Conservation (phyloP, 2,888 invertebrate species). For the Allygus modestus region DNA sequence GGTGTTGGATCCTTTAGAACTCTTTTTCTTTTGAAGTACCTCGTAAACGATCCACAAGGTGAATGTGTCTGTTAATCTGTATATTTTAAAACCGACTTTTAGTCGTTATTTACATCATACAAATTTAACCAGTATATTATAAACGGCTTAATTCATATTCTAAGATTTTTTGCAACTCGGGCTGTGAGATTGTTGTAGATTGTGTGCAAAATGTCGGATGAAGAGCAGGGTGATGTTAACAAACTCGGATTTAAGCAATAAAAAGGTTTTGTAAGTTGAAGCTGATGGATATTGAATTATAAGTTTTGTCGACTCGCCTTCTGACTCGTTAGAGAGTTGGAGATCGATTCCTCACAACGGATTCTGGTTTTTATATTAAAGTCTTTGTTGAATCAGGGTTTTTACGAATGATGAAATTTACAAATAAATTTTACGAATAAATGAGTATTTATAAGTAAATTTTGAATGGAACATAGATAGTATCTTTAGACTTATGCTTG, state of each 20-base stretch:
- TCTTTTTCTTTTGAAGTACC: background rate
- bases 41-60: background rate
- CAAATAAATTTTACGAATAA: background rate
- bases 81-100: background rate
- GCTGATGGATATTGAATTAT: background rate
- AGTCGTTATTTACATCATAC: background rate
- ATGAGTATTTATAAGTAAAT: constrained; percentile 3
- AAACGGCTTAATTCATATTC: constrained; percentile 29
- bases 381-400: background rate
- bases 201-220: constrained; percentile 4
- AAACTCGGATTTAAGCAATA: constrained; percentile 25
- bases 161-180: constrained; percentile 8
- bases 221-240: background rate
- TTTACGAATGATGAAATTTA: background rate
- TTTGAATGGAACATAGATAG: background rate
- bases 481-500: constrained; percentile 2
- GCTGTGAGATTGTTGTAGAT: constrained; percentile 18
- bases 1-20: background rate
- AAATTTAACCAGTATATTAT: background rate
- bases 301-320: background rate
- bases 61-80: background rate
- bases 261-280: constrained; percentile 5
- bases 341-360: background rate
- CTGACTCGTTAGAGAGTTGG: background rate
- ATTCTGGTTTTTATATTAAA: background rate